These are phyloP conservation scores for Enteromius anoplus DNA, from an alignment of 2,797 vertebrate species.

Conservation along the genomic window DNA sequence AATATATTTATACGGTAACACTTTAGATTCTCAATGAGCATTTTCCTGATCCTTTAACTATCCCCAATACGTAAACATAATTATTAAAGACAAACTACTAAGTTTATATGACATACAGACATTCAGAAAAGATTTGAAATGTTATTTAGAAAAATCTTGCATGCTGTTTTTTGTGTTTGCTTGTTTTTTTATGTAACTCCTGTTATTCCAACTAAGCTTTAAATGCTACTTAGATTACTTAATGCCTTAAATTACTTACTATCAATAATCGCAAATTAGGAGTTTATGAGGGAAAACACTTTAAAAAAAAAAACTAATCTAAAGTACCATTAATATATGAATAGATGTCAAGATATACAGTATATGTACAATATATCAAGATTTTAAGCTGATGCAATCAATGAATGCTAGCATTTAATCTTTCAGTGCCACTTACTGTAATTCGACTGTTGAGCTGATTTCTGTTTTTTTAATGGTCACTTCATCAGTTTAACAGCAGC, in stretches of 20 bases:
- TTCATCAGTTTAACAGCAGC: conserved; percentile 35
- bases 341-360: neutral
- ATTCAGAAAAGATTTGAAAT: neutral
- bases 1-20: neutral
- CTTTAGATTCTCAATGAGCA: neutral
- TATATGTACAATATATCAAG: neutral
- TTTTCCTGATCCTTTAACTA: neutral
- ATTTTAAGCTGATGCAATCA: neutral
- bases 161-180: too few species aligned
- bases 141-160: too few species aligned
- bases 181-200: neutral
- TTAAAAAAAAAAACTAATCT: neutral
- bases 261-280: neutral
- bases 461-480: neutral
- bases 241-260: neutral
- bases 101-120: neutral
- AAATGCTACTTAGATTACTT: neutral
- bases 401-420: neutral
- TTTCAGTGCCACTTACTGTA: neutral
- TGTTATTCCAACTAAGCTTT: neutral
- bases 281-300: neutral
- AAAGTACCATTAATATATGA: neutral
- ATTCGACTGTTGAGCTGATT: neutral
- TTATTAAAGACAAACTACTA: neutral
- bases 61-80: neutral